Evolutionary conservation across 2,888 invertebrate genomes (phyloP).

Genomic region (Octodonta nipae): DNA sequence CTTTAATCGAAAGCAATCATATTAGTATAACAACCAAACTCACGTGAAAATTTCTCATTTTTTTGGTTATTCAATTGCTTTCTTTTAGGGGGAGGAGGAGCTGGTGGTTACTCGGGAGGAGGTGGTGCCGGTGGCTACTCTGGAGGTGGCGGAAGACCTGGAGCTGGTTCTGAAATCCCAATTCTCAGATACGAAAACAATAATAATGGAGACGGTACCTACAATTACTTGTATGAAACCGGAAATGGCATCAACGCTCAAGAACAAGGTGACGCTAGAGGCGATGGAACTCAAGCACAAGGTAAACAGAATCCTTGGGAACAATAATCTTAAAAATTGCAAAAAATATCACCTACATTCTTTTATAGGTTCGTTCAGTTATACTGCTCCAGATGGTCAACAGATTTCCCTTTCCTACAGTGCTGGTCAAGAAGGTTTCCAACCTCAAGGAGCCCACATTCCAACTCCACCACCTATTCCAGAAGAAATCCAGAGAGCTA

Average conservation of each 20-base stretch:
- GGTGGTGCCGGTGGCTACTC: slow-evolving; percentile 14
- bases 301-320: too few relatives aligned
- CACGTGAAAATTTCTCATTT: too few relatives aligned
- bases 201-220: slow-evolving; percentile 26
- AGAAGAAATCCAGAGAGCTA: slow-evolving; percentile 38
- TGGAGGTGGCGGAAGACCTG: slow-evolving; percentile 16
- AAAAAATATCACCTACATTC: neutral
- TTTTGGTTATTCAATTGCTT: too few relatives aligned
- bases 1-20: too few relatives aligned
- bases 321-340: neutral
- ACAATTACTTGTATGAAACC: slow-evolving; percentile 39
- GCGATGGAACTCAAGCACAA: slow-evolving; percentile 24
- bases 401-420: slow-evolving; percentile 38
- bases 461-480: slow-evolving; percentile 49
- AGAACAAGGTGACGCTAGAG: slow-evolving; percentile 24
- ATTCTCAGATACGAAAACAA: slow-evolving; percentile 25
- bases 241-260: slow-evolving; percentile 41
- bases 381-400: slow-evolving; percentile 27
- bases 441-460: slow-evolving; percentile 41
- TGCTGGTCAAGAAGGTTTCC: slow-evolving; percentile 46
- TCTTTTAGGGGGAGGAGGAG: too few relatives aligned
- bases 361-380: slow-evolving; percentile 24
- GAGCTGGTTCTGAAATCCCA: slow-evolving; percentile 20
- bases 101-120: slow-evolving; percentile 8
- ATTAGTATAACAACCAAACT: too few relatives aligned